phyloP scores from a whole-genome alignment of 2,888 invertebrate species.

The Eupithecia subfuscata region DNA sequence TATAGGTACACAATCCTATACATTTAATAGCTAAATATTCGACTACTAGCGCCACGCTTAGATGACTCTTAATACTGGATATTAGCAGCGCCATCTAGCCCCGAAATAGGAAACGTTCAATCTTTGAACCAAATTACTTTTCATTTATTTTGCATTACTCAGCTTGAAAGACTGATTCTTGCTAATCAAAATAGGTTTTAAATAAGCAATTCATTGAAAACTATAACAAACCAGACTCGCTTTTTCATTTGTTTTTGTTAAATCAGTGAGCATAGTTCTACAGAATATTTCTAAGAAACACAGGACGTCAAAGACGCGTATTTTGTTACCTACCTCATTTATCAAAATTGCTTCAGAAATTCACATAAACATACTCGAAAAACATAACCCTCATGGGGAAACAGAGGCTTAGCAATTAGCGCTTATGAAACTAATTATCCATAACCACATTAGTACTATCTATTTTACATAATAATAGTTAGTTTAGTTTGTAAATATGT shows the following conservation, averaged over 20 bases:
- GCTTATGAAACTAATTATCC: background rate
- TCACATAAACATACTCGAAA: background rate
- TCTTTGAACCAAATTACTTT: background rate
- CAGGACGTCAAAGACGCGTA: background rate
- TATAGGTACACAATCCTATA: background rate
- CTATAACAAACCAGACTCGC: background rate
- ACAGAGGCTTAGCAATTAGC: background rate
- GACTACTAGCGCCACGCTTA: no score
- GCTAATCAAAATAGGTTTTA: background rate
- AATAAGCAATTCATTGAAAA: background rate
- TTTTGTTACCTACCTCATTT: background rate
- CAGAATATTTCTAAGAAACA: background rate
- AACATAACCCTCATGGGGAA: background rate
- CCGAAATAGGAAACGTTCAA: background rate
- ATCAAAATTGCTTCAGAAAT: background rate
- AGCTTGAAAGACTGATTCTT: background rate
- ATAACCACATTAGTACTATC: background rate
- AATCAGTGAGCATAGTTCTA: background rate
- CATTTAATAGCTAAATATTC: no score
- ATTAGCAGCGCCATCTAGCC: no score
- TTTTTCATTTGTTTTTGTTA: background rate
- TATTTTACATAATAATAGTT: background rate
- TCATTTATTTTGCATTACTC: background rate
- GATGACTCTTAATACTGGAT: no score
- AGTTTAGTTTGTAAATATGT: constrained; percentile 2